These are phyloP conservation scores for Platysternon megacephalum DNA, from an alignment of 2,113 vertebrate species.

Conservation along the genomic window DNA sequence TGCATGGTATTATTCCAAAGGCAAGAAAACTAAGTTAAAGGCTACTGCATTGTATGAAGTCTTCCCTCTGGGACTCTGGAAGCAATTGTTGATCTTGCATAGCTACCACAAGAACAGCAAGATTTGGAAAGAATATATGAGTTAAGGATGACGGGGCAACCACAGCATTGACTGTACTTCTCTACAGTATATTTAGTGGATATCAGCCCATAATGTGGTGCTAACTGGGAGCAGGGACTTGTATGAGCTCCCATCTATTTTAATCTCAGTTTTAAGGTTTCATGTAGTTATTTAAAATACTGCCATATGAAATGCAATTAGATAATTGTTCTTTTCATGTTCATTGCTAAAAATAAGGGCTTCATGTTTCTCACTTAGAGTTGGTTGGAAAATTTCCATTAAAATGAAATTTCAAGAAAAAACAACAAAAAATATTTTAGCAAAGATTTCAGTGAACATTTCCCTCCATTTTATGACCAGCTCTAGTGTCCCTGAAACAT, in stretches of 20 bases:
- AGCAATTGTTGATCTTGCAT: rapidly evolving
- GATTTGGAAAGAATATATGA: not conserved
- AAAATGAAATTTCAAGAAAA: not conserved
- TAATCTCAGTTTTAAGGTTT: not conserved
- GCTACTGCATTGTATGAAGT: not conserved
- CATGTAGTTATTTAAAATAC: not conserved
- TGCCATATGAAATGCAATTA: not conserved
- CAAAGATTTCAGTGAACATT: not conserved
- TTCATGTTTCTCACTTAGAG: not conserved
- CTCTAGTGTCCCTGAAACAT: not conserved
- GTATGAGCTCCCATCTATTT: not conserved
- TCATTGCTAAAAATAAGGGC: not conserved
- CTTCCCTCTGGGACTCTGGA: too few relatives aligned
- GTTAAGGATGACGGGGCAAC: not conserved
- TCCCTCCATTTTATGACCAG: not conserved
- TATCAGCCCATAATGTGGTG: rapidly evolving
- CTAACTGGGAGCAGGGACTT: not conserved
- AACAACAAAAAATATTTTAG: not conserved
- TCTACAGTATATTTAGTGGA: not conserved
- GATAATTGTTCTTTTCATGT: not conserved
- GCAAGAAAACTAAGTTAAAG: not conserved
- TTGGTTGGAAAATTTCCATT: not conserved
- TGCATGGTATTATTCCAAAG: not conserved
- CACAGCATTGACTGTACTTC: not conserved
- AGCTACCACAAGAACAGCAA: not conserved